A percentile compares a stretch with the other conserved stretches of the same genome.
These are phyloP conservation scores for Schlechtendalia chinensis DNA, from an alignment of 1,140 invertebrate species.

Conservation along the genomic window DNA sequence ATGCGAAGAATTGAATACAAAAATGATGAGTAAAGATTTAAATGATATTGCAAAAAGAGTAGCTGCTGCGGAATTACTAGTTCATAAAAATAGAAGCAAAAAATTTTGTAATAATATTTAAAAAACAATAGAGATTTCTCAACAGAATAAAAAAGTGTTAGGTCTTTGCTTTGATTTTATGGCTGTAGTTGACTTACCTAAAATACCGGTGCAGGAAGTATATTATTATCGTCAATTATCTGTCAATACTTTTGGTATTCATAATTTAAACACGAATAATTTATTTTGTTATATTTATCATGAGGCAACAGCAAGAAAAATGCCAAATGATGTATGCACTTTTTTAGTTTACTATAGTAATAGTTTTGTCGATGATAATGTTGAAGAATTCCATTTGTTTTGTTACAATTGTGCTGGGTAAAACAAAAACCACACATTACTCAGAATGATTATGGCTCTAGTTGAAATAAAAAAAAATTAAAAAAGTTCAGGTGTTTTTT, in stretches of 20 bases:
- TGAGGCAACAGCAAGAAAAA: constrained; percentile 52
- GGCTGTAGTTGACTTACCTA: constrained; percentile 45
- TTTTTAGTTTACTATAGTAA: constrained; percentile 53
- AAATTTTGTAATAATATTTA: constrained; percentile 54
- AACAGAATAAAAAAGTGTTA: constrained; percentile 20
- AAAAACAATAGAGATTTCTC: constrained; percentile 29
- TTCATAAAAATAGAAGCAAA: no score
- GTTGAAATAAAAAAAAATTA: constrained; percentile 43
- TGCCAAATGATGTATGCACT: constrained; percentile 54
- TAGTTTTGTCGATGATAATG: constrained; percentile 11
- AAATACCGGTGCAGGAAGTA: constrained; percentile 52
- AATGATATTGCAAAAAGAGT: no score
- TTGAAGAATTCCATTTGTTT: constrained; percentile 50
- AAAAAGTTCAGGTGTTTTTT: constrained; percentile 48
- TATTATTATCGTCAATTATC: constrained; percentile 54
- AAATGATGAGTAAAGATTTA: no score
- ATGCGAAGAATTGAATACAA: no score
- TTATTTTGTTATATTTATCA: constrained; percentile 52
- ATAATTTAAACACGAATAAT: constrained; percentile 52
- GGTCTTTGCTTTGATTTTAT: constrained; percentile 47
- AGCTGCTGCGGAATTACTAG: no score
- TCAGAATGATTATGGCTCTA: no score
- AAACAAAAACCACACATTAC: constrained; percentile 54
- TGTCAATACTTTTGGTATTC: constrained; percentile 54
- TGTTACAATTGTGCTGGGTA: constrained; percentile 54